Conservation (phyloP, 2,113 vertebrate species). For the Dasyurus viverrinus region DNA sequence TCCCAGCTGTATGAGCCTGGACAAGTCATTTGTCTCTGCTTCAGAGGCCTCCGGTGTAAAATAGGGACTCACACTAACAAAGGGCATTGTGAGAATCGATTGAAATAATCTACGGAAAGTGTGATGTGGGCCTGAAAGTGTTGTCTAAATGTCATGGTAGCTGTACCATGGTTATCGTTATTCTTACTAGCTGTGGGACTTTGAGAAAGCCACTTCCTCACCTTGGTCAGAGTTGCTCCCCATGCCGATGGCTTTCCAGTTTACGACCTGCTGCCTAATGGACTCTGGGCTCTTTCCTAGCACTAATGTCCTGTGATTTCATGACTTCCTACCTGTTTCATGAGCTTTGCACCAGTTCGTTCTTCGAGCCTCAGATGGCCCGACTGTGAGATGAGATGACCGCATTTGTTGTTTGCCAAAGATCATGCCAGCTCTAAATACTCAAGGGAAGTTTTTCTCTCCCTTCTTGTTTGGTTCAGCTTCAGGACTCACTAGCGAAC, state of each 20-base stretch:
- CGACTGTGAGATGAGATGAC: background rate
- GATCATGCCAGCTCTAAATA: background rate
- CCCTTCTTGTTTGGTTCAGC: constrained; percentile 38
- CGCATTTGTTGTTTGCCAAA: background rate
- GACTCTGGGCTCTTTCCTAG: background rate
- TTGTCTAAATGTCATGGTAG: too few species aligned
- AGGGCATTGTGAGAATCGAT: background rate
- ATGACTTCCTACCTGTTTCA: background rate
- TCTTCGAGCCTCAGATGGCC: background rate
- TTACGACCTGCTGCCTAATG: background rate
- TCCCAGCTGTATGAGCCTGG: background rate
- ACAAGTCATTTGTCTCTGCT: background rate
- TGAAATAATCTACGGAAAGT: background rate
- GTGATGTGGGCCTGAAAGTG: too few species aligned
- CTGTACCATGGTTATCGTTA: too few species aligned
- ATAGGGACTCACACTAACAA: background rate
- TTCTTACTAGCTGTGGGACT: background rate
- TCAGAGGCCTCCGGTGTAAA: background rate
- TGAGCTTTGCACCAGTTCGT: background rate
- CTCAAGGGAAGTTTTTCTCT: background rate
- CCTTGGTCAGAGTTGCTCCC: background rate
- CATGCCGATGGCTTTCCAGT: background rate
- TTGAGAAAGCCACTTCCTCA: background rate
- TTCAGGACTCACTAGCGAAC: constrained; percentile 45
- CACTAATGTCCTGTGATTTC: background rate